Evolutionary conservation across 1,140 invertebrate species (phyloP).

Genomic region (Drosophila nebulosa): DNA sequence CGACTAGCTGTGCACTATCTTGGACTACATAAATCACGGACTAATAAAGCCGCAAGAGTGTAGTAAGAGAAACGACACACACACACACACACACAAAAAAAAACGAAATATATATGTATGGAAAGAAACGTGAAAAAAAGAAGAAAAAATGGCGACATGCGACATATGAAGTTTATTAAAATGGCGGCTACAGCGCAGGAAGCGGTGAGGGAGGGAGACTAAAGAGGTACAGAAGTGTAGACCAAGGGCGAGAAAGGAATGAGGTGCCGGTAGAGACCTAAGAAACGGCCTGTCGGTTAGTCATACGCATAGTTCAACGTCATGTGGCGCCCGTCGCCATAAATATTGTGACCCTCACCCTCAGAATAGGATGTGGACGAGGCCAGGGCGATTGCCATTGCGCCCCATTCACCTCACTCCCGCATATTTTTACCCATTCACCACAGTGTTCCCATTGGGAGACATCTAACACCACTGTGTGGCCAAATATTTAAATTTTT

Average conservation of each 20-base stretch:
- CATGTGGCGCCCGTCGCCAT: constrained; percentile 69
- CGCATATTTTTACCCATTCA: too few relatives aligned
- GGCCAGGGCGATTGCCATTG: neutral
- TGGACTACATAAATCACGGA: constrained; percentile 77
- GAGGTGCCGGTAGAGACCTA: neutral
- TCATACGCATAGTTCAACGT: constrained; percentile 74
- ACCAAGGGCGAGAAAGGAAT: neutral
- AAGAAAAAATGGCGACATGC: constrained; percentile 73
- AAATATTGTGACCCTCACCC: constrained; percentile 63
- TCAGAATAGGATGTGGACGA: neutral
- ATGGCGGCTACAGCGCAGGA: constrained; percentile 54
- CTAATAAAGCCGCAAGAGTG: constrained; percentile 78
- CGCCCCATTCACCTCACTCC: neutral
- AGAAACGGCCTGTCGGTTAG: constrained; percentile 29
- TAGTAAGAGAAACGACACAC: constrained; percentile 34
- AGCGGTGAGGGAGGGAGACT: neutral
- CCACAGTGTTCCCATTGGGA: too few relatives aligned
- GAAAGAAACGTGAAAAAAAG: constrained; percentile 45
- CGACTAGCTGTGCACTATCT: constrained; percentile 64
- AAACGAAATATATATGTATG: constrained; percentile 15
- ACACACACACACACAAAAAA: constrained; percentile 2
- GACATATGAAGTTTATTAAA: constrained; percentile 80
- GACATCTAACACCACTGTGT: neutral
- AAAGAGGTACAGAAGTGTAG: neutral
- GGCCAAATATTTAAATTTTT: constrained; percentile 60